Percentiles rank a stretch among this genome's conserved stretches.
Conservation (phyloP, 2,113 vertebrate genomes). For the Chelonoidis abingdonii region DNA sequence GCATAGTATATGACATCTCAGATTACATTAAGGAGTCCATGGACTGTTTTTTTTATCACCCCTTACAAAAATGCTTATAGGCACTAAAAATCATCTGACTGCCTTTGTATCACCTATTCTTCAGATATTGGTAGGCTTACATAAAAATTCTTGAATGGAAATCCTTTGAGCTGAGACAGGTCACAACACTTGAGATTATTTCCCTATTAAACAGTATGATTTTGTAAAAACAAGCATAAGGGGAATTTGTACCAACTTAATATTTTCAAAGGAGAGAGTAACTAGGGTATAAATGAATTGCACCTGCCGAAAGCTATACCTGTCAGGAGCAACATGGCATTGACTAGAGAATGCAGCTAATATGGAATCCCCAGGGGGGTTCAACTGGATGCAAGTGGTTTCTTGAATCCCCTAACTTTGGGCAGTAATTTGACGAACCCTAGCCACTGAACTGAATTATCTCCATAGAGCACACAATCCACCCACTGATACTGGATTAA, state of each 20-base stretch:
- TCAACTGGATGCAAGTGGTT: not conserved
- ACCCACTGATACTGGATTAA: not conserved
- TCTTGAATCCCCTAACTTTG: not conserved
- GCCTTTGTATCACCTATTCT: not conserved
- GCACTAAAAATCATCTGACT: not conserved
- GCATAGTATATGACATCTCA: not conserved
- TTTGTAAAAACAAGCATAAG: not conserved
- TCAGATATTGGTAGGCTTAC: not conserved
- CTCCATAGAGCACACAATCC: not conserved
- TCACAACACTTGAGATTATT: not conserved
- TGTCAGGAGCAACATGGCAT: not conserved
- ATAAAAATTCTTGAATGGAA: not conserved
- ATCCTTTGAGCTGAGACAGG: not conserved
- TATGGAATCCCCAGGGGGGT: not conserved
- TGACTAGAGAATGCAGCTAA: not conserved
- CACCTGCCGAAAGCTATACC: not conserved
- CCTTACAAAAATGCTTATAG: slow-evolving; percentile 1
- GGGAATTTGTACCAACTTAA: slow-evolving; percentile 4
- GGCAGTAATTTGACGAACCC: not conserved
- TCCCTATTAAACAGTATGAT: not conserved
- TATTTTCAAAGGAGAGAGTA: slow-evolving; percentile 2
- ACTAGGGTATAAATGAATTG: slow-evolving; percentile 1
- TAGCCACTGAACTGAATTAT: not conserved
- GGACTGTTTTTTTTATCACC: not conserved
- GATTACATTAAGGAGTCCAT: not conserved